Conservation (phyloP, 2,797 vertebrate species). For the Cryptoprocta ferox region DNA sequence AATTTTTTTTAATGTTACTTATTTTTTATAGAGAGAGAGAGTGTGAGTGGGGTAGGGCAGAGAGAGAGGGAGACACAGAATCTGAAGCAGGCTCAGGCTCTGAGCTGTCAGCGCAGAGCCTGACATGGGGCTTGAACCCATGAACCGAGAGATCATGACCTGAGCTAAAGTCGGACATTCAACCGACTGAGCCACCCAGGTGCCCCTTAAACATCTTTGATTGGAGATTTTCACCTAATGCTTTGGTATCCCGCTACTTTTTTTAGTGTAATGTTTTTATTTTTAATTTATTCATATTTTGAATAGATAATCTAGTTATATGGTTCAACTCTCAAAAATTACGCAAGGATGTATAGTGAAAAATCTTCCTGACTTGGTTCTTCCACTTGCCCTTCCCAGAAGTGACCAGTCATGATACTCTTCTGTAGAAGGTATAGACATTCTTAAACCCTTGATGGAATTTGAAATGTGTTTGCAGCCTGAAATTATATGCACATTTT, state of each 20-base stretch:
- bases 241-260: not conserved
- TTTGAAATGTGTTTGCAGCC: not conserved
- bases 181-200: no score
- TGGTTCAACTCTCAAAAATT: constrained; percentile 19
- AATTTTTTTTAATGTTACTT: no score
- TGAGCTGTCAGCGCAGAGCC: no score
- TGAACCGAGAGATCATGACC: no score
- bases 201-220: not conserved
- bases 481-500: constrained; percentile 21
- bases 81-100: no score
- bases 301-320: not conserved
- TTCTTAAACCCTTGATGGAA: constrained; percentile 12
- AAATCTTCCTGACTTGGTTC: not conserved
- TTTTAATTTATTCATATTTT: constrained; percentile 27
- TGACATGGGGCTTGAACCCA: no score
- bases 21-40: no score
- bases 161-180: no score
- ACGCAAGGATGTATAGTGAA: not conserved
- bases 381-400: not conserved
- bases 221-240: not conserved
- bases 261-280: constrained; percentile 6
- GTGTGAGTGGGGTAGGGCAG: no score
- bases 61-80: no score
- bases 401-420: not conserved
- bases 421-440: not conserved